These are phyloP conservation scores for Ruditapes philippinarum DNA, from an alignment of 1,140 invertebrate genomes.

Conservation along the genomic window DNA sequence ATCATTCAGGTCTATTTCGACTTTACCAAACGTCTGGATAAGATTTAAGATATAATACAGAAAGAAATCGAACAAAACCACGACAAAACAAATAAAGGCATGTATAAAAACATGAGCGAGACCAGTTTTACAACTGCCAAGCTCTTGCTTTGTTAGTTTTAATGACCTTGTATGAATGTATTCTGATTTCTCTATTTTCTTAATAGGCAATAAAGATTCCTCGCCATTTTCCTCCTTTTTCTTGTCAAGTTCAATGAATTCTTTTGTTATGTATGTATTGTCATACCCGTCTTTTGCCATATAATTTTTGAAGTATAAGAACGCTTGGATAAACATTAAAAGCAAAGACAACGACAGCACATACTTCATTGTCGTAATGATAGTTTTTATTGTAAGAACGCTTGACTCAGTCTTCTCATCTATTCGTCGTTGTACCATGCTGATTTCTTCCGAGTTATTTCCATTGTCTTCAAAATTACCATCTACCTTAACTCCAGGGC, in stretches of 20 bases:
- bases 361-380: constrained; percentile 19
- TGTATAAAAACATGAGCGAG: constrained; percentile 61
- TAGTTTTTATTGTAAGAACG: not conserved
- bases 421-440: not conserved
- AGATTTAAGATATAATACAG: constrained; percentile 69
- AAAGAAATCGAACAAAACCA: constrained; percentile 69
- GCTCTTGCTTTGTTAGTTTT: constrained; percentile 12
- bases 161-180: constrained; percentile 37
- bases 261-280: constrained; percentile 64
- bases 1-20: constrained; percentile 64
- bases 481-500: not conserved
- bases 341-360: constrained; percentile 38
- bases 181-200: constrained; percentile 52
- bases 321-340: constrained; percentile 53
- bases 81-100: constrained; percentile 50
- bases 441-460: constrained; percentile 1
- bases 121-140: constrained; percentile 36
- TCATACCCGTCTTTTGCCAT: constrained; percentile 54
- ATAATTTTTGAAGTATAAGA: constrained; percentile 53
- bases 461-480: not conserved
- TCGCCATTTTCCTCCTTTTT: not conserved
- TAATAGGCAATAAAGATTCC: constrained; percentile 54
- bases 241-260: constrained; percentile 53
- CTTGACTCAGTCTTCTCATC: constrained; percentile 16
- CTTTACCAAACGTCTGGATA: constrained; percentile 61